These are phyloP conservation scores for Apeira syringaria DNA, from an alignment of 2,888 invertebrate species.

Conservation along the genomic window DNA sequence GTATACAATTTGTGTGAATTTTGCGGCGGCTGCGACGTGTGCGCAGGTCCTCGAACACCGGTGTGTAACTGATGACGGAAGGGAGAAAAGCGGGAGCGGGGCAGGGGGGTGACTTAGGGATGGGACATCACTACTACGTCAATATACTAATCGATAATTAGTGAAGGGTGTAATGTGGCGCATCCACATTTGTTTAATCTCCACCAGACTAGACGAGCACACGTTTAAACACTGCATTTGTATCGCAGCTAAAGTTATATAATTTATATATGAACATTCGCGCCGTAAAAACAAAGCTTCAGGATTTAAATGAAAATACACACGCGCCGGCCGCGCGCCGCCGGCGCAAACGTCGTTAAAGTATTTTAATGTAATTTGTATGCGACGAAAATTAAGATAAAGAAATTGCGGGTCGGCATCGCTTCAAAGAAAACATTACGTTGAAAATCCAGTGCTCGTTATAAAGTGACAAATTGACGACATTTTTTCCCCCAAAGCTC, in stretches of 20 bases:
- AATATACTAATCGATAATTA: too few relatives aligned
- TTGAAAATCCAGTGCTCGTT: slow-evolving; percentile 60
- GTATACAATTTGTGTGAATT: too few relatives aligned
- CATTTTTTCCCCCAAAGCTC: slow-evolving; percentile 69
- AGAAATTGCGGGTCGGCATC: slow-evolving; percentile 34
- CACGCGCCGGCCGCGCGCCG: slow-evolving; percentile 22
- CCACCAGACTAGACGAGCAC: slow-evolving; percentile 30
- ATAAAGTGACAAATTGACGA: slow-evolving; percentile 73
- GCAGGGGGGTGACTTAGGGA: too few relatives aligned
- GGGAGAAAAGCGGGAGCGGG: too few relatives aligned
- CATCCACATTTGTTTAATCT: slow-evolving; percentile 53
- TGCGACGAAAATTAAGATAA: slow-evolving; percentile 31
- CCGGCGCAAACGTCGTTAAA: slow-evolving; percentile 32
- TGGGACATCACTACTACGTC: too few relatives aligned
- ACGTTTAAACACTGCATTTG: slow-evolving; percentile 40
- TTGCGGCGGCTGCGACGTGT: too few relatives aligned
- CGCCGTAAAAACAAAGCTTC: slow-evolving; percentile 30
- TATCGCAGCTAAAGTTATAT: slow-evolving; percentile 16
- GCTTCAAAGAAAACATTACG: slow-evolving; percentile 45
- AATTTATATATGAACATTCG: slow-evolving; percentile 24
- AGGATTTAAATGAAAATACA: slow-evolving; percentile 31
- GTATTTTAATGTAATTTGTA: slow-evolving; percentile 36
- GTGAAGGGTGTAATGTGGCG: too few relatives aligned
- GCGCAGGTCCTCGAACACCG: too few relatives aligned
- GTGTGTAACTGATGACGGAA: too few relatives aligned